A percentile compares a stretch with the other conserved stretches of the same genome.
phyloP scores from a whole-genome alignment of 1,140 invertebrate species.

The Tetragnatha versicolor region DNA sequence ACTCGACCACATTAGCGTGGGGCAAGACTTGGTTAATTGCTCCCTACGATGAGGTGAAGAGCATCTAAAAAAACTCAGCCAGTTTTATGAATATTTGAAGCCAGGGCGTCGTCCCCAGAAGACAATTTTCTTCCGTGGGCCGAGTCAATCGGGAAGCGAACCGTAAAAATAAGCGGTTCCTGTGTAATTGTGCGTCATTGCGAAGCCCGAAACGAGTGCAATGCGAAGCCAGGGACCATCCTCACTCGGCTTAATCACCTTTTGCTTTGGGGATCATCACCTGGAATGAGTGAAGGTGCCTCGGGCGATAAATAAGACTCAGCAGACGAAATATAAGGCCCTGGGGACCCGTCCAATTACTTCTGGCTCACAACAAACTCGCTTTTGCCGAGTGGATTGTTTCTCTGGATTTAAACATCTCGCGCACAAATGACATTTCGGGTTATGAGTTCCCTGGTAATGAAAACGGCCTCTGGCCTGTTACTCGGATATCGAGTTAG shows the following conservation, averaged over 20 bases:
- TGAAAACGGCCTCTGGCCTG: conserved; percentile 16
- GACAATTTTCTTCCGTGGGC: background rate
- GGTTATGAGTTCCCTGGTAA: conserved; percentile 42
- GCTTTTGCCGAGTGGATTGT: conserved; percentile 40
- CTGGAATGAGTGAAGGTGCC: conserved; percentile 25
- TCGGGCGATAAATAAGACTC: conserved; percentile 48
- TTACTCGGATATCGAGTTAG: conserved; percentile 23
- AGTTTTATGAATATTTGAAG: too few species aligned
- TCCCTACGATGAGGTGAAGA: too few species aligned
- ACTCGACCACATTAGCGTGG: too few species aligned
- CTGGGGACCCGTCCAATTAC: conserved; percentile 35
- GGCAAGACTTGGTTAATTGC: too few species aligned
- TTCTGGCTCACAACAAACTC: conserved; percentile 42
- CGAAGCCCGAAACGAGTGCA: conserved; percentile 26
- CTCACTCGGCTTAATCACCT: conserved; percentile 41
- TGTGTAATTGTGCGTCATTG: conserved; percentile 43
- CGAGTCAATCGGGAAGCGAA: conserved; percentile 12
- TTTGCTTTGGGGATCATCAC: conserved; percentile 3
- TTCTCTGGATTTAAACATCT: conserved; percentile 34
- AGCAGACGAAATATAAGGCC: conserved; percentile 49
- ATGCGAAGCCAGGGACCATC: background rate
- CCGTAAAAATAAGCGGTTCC: conserved; percentile 29
- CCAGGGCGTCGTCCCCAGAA: too few species aligned
- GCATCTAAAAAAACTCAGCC: too few species aligned
- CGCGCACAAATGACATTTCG: conserved; percentile 26